Evolutionary conservation across 2,797 vertebrate species (phyloP), one percentile per base, ranked within the genome.

Genomic region (Ctenochaetus hawaiiensis): DNA sequence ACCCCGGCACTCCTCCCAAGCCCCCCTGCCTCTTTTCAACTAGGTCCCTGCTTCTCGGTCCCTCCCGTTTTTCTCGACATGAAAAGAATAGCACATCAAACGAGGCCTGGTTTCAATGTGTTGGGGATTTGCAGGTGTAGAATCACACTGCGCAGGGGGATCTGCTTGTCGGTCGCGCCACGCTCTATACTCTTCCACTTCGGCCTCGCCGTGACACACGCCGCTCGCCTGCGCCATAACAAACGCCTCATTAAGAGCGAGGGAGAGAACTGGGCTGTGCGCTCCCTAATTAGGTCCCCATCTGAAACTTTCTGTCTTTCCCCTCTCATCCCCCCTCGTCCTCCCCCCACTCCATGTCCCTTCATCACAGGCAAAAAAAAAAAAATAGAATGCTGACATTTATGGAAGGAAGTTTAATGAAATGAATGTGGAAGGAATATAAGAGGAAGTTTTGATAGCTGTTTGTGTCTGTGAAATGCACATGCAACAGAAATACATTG

Each of bases 51-150:
- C 91, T 93, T 87, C 88, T 88, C 87, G 67, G 90, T 89, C 87
- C 93, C 92, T 89, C 87, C 88, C 58, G 84, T 30, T 30, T 30
- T 93, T 75, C 89, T 80, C 88, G 62, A 95, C 94, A 95, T 96
- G 93, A 95, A 95, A 96, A 95, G 94, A 95, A 94, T 89, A 91
- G 90, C 93, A 95, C 95, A 95, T 95, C 95, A 96, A 95, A 95
- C 93, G 91, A 91, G 90, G 89, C 85, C 92, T 88, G 92, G 87
- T 91, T 89, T 93, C 91, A 92, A 90, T 93, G 92, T 92, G 93
- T 94, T 85, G 85, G 91, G 90, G 92, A 92, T 93, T 92, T 92
- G 92, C 94, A 95, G 94, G 94, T 96, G 93, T 83, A 91, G 89
- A 77, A 88, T 88, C 26, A 67, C 83, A 81, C 88, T 26, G 87